Evolutionary conservation across 2,888 invertebrate species (phyloP), one percentile per base, ranked within the genome.

Genomic region (Epiperipatus broadwayi): DNA sequence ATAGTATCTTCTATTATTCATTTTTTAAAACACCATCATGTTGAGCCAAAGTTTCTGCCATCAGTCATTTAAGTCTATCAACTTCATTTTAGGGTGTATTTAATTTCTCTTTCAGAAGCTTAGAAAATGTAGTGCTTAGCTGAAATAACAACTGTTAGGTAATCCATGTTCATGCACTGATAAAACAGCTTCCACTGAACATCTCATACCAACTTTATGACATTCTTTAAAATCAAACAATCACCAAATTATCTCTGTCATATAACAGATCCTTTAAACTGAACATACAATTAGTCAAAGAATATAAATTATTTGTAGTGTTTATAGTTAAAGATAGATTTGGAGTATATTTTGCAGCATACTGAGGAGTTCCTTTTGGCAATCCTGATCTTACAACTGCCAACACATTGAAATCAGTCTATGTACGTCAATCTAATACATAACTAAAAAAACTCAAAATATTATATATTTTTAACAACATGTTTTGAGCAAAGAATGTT

Each of bases 241-340:
- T 87, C 15, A 99, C 97, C 12, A 93, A 93, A 1, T 89, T 85
- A 65, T 99, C 97, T 61, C 85, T 87, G 63, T 99, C 97, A 62
- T 93, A 93, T 37, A 95, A 66, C 3, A 95, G 84, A 56, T 99
- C 97, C 63, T 99, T 99, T 30, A 93, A 95, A 43, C 95, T 95
- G 58, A 99, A 99, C 49, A 93, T 97, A 67, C 97, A 99, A 66
- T 97, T 97, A 48, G 91, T 91, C 48, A 99, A 65, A 14, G 95
- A 95, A 64, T 95, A 85, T 70, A 85, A 65, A 61, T 84, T 84
- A 46, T 85, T 83, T 37, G 80, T 74, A 49, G 84, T 70, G 59
- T 84, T 83, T 49, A 84, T 68, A 18, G 80, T 74, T 40, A 72
- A 60, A 10, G 71, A 53, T 37, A 32, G 41, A 40, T 42, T 48